Conservation (phyloP, 2,888 invertebrate species). For the Acleris holmiana region DNA sequence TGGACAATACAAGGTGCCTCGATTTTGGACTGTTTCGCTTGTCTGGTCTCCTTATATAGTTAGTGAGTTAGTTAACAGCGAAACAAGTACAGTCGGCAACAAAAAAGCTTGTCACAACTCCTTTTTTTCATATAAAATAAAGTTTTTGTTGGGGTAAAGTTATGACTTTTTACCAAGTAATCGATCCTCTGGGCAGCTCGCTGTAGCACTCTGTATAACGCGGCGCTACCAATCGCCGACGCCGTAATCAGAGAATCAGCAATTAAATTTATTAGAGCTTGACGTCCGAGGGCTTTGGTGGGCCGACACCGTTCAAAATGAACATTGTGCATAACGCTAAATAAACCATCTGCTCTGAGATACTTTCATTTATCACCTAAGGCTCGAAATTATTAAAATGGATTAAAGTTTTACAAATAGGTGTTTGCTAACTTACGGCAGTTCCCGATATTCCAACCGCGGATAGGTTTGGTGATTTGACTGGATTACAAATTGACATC, state of each 20-base stretch:
- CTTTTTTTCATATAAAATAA: too few relatives aligned
- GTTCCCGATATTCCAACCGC: too few relatives aligned
- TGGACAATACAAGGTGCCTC: too few relatives aligned
- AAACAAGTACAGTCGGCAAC: too few relatives aligned
- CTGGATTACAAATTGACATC: too few relatives aligned
- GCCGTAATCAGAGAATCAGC: conserved; percentile 25
- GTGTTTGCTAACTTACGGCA: too few relatives aligned
- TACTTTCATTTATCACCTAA: conserved; percentile 2
- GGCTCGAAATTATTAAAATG: conserved; percentile 3
- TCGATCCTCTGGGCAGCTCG: background rate
- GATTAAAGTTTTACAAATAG: background rate
- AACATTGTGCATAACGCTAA: conserved; percentile 19
- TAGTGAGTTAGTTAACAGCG: too few relatives aligned
- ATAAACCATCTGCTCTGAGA: conserved; percentile 14
- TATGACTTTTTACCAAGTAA: background rate
- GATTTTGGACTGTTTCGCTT: too few relatives aligned
- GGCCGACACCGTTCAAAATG: background rate
- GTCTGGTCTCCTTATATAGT: too few relatives aligned
- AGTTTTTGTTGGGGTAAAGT: too few relatives aligned
- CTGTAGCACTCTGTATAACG: background rate
- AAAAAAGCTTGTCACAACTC: too few relatives aligned
- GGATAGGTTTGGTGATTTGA: too few relatives aligned
- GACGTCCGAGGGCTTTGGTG: conserved; percentile 8
- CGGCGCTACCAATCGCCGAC: conserved; percentile 9
- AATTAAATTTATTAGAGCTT: conserved; percentile 28